phyloP scores from a whole-genome alignment of 1,140 invertebrate species.

The Calosoma granatense region DNA sequence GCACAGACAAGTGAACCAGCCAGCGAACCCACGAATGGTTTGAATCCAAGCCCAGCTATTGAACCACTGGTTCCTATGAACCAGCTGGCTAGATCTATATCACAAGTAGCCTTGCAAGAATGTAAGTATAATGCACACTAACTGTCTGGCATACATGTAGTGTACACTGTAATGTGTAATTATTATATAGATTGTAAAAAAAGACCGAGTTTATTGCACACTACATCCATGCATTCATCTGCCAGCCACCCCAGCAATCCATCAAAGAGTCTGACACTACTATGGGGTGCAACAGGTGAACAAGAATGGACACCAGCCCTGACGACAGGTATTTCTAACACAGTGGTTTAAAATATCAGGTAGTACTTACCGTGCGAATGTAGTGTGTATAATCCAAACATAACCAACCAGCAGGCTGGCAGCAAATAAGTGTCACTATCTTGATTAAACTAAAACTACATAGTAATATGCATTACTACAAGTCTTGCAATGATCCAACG shows the following conservation, averaged over 20 bases:
- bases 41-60: constrained; percentile 13
- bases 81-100: constrained; percentile 30
- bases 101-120: constrained; percentile 37
- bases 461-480: too few relatives aligned
- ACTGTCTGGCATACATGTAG: too few relatives aligned
- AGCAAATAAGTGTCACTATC: too few relatives aligned
- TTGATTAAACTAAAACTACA: too few relatives aligned
- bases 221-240: constrained; percentile 12
- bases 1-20: constrained; percentile 33
- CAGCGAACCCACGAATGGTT: constrained; percentile 26
- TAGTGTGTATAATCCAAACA: too few relatives aligned
- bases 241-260: constrained; percentile 23
- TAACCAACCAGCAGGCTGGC: too few relatives aligned
- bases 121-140: constrained; percentile 30
- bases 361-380: too few relatives aligned
- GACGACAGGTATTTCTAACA: constrained; percentile 74
- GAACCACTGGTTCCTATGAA: constrained; percentile 12
- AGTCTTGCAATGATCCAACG: too few relatives aligned
- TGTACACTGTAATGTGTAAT: too few relatives aligned
- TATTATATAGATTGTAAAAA: constrained; percentile 32
- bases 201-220: constrained; percentile 17
- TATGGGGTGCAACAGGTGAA: constrained; percentile 87
- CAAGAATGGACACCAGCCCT: constrained; percentile 92
- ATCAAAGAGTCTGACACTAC: constrained; percentile 54
- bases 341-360: not conserved